These are phyloP conservation scores for Echinarachnius parma DNA, from an alignment of 53 echinoderm and acorn worm species.

Conservation along the genomic window DNA sequence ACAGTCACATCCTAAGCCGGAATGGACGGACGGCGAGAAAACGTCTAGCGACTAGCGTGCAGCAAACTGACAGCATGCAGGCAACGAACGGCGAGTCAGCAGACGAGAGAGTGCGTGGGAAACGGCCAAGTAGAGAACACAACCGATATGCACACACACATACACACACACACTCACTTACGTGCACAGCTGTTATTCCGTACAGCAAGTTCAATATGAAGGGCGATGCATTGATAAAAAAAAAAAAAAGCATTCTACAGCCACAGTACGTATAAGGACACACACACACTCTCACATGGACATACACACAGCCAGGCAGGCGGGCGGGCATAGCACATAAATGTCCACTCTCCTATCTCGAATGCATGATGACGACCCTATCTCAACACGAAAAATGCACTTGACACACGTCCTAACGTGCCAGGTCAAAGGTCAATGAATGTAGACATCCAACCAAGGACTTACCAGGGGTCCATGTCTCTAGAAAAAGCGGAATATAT, in stretches of 20 bases:
- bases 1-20: constrained; percentile 30
- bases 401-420: constrained; percentile 43
- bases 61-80: constrained; percentile 29
- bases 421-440: constrained; percentile 44
- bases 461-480: too few relatives aligned
- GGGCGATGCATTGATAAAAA: not conserved
- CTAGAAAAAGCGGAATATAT: not conserved
- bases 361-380: not conserved
- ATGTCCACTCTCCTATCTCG: too few relatives aligned
- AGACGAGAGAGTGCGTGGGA: constrained; percentile 8
- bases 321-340: too few relatives aligned
- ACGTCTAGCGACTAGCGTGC: not conserved
- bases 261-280: not conserved
- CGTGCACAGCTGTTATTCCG: not conserved
- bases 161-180: not conserved
- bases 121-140: constrained; percentile 2
- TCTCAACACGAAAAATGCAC: not conserved
- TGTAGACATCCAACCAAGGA: constrained; percentile 20
- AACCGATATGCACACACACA: constrained; percentile 19
- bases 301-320: not conserved
- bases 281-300: not conserved
- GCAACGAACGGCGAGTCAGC: not conserved
- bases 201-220: too few relatives aligned
- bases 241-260: constrained; percentile 24
- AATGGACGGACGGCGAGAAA: constrained; percentile 21